Percentiles rank a stretch among this genome's conserved stretches.
phyloP scores from a whole-genome alignment of 2,888 invertebrate species.

The Andrena hattorfiana region DNA sequence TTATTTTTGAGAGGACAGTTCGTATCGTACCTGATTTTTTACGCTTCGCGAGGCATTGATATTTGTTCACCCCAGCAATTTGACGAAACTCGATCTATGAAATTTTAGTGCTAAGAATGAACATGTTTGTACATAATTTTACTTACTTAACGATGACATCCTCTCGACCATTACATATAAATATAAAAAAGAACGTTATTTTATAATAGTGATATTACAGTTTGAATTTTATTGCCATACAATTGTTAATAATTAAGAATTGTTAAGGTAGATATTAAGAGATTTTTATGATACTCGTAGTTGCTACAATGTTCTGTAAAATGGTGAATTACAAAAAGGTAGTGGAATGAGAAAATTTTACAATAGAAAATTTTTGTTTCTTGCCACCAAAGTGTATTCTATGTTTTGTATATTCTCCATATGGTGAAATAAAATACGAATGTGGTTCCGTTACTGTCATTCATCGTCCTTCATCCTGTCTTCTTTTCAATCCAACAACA shows the following conservation, averaged over 20 bases:
- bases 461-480: background rate
- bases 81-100: conserved; percentile 19
- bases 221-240: conserved; percentile 40
- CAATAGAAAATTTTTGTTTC: conserved; percentile 2
- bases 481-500: no score
- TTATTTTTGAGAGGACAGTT: conserved; percentile 5
- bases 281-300: conserved; percentile 12
- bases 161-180: background rate
- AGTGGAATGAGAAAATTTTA: background rate
- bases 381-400: conserved; percentile 56
- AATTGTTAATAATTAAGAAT: conserved; percentile 7
- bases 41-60: background rate
- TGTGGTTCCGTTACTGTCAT: background rate
- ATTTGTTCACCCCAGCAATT: background rate
- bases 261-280: conserved; percentile 14
- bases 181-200: background rate
- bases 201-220: conserved; percentile 14
- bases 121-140: conserved; percentile 40
- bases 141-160: background rate
- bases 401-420: conserved; percentile 30
- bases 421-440: conserved; percentile 42
- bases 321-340: background rate
- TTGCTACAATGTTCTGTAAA: conserved; percentile 2
- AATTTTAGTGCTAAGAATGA: background rate
- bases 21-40: conserved; percentile 47